These are phyloP conservation scores for Apaloderma vittatum DNA, from an alignment of 2,113 vertebrate species.

Conservation along the genomic window DNA sequence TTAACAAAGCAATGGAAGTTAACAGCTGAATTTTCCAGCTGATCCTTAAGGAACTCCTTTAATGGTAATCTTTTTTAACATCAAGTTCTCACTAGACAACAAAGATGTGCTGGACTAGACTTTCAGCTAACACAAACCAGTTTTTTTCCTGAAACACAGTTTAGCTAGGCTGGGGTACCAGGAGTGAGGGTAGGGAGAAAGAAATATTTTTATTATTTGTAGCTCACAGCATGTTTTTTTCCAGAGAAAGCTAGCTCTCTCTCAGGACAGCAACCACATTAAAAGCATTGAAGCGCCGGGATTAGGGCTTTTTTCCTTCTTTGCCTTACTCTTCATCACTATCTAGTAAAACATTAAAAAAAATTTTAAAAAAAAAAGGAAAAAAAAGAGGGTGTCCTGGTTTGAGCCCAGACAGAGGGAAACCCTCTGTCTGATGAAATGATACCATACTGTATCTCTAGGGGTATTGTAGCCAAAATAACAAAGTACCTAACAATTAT, in stretches of 20 bases:
- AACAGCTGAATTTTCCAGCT: not conserved
- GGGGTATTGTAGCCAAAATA: not conserved
- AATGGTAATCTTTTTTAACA: not conserved
- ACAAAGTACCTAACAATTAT: not conserved
- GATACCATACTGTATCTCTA: not conserved
- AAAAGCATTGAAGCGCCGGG: not conserved
- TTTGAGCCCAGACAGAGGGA: not conserved
- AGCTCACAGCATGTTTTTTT: not conserved
- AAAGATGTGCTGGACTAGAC: not conserved
- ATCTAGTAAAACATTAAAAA: not conserved
- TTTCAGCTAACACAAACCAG: not conserved
- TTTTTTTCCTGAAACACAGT: not conserved
- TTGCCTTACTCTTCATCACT: not conserved
- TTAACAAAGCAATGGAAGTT: not conserved
- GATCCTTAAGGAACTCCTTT: not conserved
- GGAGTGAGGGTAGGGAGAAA: not conserved
- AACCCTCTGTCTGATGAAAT: not conserved
- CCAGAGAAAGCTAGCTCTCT: not conserved
- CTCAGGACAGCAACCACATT: not conserved
- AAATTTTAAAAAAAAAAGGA: not conserved
- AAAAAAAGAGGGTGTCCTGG: too few species aligned
- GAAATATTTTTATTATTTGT: not conserved
- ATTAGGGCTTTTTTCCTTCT: not conserved
- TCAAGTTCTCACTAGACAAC: not conserved
- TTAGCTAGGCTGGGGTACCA: not conserved